These are phyloP conservation scores for Cladopsammia gracilis DNA, from an alignment of 64 coral and sea anemone species.

Conservation along the genomic window DNA sequence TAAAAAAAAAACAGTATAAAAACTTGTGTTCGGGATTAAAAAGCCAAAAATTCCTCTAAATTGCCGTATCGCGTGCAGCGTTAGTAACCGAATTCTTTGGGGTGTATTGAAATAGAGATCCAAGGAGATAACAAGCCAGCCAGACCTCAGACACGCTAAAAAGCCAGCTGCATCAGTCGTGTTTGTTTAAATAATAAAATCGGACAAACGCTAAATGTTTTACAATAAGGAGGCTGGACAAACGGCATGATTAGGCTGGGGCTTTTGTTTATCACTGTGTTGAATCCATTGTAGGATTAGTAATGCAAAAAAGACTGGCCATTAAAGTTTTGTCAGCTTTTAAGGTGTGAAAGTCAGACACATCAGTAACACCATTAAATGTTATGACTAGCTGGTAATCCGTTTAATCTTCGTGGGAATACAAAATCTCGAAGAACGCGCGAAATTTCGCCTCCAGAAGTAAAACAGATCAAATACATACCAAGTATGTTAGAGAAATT, in stretches of 20 bases:
- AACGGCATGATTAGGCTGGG: background rate
- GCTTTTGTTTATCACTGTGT: background rate
- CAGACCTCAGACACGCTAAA: conserved; percentile 2
- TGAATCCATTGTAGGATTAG: conserved; percentile 33
- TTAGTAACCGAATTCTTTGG: no score
- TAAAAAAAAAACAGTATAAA: no score
- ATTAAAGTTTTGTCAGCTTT: conserved; percentile 31
- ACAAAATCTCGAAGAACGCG: background rate
- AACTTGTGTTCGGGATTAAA: no score
- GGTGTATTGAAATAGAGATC: background rate
- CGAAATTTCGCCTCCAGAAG: background rate
- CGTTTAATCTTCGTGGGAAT: conserved; percentile 51
- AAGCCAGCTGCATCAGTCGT: background rate
- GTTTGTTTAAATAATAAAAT: conserved; percentile 43
- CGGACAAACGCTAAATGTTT: conserved; percentile 9
- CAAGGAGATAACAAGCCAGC: background rate
- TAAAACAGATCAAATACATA: conserved; percentile 11
- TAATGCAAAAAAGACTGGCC: conserved; percentile 9
- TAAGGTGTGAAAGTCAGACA: conserved; percentile 39
- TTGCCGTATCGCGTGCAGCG: no score
- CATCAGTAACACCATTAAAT: conserved; percentile 15
- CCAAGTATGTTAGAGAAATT: background rate
- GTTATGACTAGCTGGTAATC: conserved; percentile 13
- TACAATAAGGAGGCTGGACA: background rate
- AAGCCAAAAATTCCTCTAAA: no score